Conservation (phyloP, 2,797 vertebrate species). For the Novumbra hubbsi region DNA sequence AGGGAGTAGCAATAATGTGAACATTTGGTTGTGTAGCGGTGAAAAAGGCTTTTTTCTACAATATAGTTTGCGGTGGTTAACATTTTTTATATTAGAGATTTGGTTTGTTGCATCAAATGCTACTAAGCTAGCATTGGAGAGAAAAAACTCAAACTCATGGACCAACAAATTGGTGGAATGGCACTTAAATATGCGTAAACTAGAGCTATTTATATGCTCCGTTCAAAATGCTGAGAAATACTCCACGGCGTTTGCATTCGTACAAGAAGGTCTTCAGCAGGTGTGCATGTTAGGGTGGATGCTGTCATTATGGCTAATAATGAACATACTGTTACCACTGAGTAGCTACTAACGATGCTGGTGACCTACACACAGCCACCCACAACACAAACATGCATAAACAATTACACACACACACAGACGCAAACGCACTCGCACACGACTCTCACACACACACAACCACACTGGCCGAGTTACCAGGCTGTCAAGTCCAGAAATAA, state of each 20-base stretch:
- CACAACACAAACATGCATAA: slow-evolving; percentile 3
- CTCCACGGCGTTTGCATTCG: slow-evolving; percentile 64
- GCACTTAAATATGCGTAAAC: slow-evolving; percentile 21
- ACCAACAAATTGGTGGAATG: slow-evolving; percentile 8
- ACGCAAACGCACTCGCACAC: not conserved
- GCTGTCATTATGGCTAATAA: slow-evolving; percentile 81
- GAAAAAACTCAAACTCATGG: no score
- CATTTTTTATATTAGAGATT: no score
- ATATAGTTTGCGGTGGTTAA: no score
- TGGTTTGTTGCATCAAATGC: no score
- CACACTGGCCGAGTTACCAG: slow-evolving; percentile 72
- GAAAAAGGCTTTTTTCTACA: no score
- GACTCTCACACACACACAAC: slow-evolving; percentile 28
- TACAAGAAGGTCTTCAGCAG: slow-evolving; percentile 66
- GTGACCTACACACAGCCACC: slow-evolving; percentile 9
- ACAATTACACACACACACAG: not conserved
- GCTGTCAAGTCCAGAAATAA: slow-evolving; percentile 87
- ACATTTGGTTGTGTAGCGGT: no score
- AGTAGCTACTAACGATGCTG: slow-evolving; percentile 62
- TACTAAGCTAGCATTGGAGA: no score
- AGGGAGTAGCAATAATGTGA: no score
- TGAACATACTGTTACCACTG: slow-evolving; percentile 77
- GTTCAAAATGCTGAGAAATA: slow-evolving; percentile 34
- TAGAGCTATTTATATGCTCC: slow-evolving; percentile 48
- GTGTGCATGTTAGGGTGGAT: slow-evolving; percentile 64